Evolutionary conservation across 1,140 invertebrate species (phyloP), one percentile per base, ranked within the genome.

Genomic region (Lordiphosa collinella): DNA sequence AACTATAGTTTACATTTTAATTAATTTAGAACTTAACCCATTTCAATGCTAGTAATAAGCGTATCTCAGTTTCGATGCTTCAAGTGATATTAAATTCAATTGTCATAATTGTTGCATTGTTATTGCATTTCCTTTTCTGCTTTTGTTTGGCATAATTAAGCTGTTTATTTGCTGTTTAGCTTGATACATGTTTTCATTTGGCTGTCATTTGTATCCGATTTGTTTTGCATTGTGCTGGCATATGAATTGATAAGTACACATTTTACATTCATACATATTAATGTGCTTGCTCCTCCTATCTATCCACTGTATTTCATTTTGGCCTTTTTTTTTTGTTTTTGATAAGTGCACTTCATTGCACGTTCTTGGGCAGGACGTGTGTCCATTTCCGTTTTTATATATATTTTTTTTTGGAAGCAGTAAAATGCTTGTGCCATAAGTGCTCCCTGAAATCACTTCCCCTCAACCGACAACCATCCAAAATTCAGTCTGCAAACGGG

Each of bases 371-470:
- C 43, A 68, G 49, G 41, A 67, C 66, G 73, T 78, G 73, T 57
- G 53, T 48, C 49, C 74, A 63, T 74, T 51, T 58, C 31, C 37
- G 14, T 35, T 41, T 13, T 10, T 38, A 40, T 29, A 35, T 43
- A 48, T 14, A 38, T 46, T 46, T 29, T 58, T 12, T 10, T 37
- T 9, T 48, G 37, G 44, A 56, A 71, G 53, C 22, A 54, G 64
- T 52, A 57, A 58, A 76, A 63, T 61, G 35, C 35, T 66, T 66
- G 54, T 62, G 75, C 48, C 72, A 70, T 80, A 70, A 80, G 75
- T 71, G 76, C 71, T 84, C 69, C 65, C 71, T 49, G 40, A 82
- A 80, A 80, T 84, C 76, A 82, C 61, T 84, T 82, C 58, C 67
- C 71, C 54, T 51, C 54, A 47, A 29, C 16, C n/a, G 25, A 57